phyloP scores from a whole-genome alignment of 2,113 vertebrate genomes.

The Tragelaphus imberbis region DNA sequence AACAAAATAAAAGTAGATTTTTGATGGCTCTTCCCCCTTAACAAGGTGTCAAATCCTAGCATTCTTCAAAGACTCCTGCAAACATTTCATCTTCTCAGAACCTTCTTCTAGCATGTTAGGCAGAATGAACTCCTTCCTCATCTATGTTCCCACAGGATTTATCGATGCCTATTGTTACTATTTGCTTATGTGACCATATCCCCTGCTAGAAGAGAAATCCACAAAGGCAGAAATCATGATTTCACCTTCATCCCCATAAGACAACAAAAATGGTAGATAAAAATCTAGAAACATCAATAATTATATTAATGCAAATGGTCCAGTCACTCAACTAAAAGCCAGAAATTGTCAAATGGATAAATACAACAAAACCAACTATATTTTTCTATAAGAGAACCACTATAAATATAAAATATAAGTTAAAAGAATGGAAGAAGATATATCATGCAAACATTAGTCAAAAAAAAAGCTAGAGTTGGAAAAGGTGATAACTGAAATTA shows the following conservation, averaged over 20 bases:
- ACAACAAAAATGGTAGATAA: not conserved
- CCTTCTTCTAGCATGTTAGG: not conserved
- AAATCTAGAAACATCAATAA: not conserved
- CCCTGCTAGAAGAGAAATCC: not conserved
- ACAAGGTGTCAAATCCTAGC: conserved; percentile 14
- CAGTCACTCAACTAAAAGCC: not conserved
- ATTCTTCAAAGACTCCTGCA: not conserved
- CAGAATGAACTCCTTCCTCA: not conserved
- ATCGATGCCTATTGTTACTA: not conserved
- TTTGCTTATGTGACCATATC: not conserved
- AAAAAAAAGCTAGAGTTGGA: not conserved
- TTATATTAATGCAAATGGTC: not conserved
- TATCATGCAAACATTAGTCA: not conserved
- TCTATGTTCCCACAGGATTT: not conserved
- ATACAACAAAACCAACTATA: not conserved
- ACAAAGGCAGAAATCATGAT: not conserved
- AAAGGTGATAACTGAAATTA: not conserved
- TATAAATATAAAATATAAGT: not conserved
- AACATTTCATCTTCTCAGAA: not conserved
- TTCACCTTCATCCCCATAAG: not conserved
- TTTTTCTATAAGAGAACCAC: not conserved
- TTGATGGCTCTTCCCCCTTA: not conserved
- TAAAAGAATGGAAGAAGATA: not conserved
- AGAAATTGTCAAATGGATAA: not conserved
- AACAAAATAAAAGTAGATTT: not conserved